Evolutionary conservation across 2,113 vertebrate genomes (phyloP).

Genomic region (Eclectus roratus): DNA sequence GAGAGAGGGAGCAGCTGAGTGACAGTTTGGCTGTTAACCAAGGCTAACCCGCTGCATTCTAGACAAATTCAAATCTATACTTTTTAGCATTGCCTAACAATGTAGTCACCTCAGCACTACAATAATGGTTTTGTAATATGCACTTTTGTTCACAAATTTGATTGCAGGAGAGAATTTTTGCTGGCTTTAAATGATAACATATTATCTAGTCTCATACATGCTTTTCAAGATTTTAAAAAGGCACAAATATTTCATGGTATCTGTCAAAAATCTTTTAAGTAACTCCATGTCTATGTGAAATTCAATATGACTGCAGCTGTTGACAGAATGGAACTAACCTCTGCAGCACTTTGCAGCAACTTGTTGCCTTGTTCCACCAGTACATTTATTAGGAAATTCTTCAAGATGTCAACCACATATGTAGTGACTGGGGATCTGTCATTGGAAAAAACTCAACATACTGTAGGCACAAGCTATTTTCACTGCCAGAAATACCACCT

Average conservation of each 20-base stretch:
- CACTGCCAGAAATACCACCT: neutral
- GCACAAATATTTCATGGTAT: neutral
- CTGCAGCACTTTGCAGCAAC: neutral
- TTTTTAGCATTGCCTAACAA: neutral
- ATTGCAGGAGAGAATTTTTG: neutral
- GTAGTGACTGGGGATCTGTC: neutral
- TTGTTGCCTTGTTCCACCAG: neutral
- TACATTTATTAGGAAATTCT: neutral
- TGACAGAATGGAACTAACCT: neutral
- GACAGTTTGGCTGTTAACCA: neutral
- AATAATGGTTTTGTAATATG: neutral
- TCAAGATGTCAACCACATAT: constrained; percentile 1
- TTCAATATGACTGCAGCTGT: neutral
- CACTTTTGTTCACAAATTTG: neutral
- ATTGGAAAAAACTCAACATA: neutral
- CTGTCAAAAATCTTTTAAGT: neutral
- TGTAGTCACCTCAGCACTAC: neutral
- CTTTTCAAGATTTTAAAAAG: neutral
- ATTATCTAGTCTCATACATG: neutral
- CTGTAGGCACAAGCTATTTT: neutral
- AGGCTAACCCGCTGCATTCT: neutral
- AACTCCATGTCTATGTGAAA: neutral
- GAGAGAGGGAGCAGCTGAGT: neutral
- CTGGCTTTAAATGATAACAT: neutral
- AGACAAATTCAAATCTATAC: neutral